phyloP scores from a whole-genome alignment of 2,888 invertebrate genomes.

The Tribolium freemani region DNA sequence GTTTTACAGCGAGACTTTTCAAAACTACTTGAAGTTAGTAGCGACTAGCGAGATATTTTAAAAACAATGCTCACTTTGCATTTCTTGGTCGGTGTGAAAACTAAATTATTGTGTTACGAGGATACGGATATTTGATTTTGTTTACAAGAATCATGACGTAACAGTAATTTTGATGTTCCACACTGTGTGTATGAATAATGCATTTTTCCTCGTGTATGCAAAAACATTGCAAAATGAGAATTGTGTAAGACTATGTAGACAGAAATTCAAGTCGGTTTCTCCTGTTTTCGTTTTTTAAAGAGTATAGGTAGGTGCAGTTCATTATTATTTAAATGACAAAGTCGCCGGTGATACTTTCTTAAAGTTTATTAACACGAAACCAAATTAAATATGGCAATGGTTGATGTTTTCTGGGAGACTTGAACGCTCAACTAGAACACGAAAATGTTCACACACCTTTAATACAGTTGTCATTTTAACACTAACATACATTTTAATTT shows the following conservation, averaged over 20 bases:
- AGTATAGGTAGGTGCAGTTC: conserved; percentile 26
- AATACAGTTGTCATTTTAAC: conserved; percentile 5
- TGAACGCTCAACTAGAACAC: conserved; percentile 3
- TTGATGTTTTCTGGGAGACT: neutral
- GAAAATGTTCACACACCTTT: conserved; percentile 1
- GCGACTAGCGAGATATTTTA: neutral
- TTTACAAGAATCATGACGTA: too few relatives aligned
- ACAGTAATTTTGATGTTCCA: neutral
- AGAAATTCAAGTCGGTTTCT: conserved; percentile 5
- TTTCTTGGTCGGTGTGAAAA: neutral
- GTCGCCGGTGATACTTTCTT: conserved; percentile 3
- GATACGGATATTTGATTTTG: neutral
- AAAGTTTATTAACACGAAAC: neutral
- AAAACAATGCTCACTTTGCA: conserved; percentile 1
- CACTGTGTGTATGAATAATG: conserved; percentile 12
- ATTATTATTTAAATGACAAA: conserved; percentile 25
- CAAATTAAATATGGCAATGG: neutral
- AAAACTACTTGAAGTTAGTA: neutral
- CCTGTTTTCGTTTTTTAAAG: conserved; percentile 16
- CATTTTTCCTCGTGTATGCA: conserved; percentile 17
- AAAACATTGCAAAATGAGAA: conserved; percentile 14
- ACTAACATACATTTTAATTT: conserved; percentile 8
- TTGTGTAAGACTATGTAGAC: conserved; percentile 8
- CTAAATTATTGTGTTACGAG: conserved; percentile 10
- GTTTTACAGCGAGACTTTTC: neutral